Base-by-base conservation (phyloP, 2,888 invertebrate species). In the Salpingus planirostris region DNA sequence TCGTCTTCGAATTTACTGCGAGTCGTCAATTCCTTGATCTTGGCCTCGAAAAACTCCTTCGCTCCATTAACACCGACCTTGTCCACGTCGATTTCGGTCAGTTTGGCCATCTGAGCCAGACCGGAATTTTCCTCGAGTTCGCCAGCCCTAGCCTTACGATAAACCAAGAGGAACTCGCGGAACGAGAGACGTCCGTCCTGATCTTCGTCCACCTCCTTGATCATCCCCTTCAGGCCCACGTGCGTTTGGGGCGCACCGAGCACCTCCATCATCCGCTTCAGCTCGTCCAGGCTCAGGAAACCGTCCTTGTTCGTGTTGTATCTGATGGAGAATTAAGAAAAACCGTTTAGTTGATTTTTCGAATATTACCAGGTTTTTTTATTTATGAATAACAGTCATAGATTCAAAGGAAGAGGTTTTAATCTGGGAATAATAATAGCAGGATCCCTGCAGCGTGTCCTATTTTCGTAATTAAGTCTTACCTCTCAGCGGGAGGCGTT, bases 191-290 rank as follows among this genome's bases (percentile, higher is more conserved):
- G 79, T 40, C 78, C 80, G 62, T 90, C 89, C 21, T 76, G 73
- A 57, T 90, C 89, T 59, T 88, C 89, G 57, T 89, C 89, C 3
- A 89, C 86, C 64, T 89, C 89, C 40, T 83, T 76, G 54, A 96
- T 96, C 92, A 96, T 95, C 21, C 80, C 82, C 63, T 96, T 96
- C 13, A 96, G 73, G 0, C 89, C 89, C 31, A 96, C 70, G 65
- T 96, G 95, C 0, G 96, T 96, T 66, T 96, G 96, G 8, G 96
- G 95, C 2, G 89, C 92, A 6, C 89, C 91, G 33, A 96, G 67
- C 39, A 88, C 82, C 65, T 96, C 96, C 95, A 95, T 95, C 92
- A 95, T 93, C 13, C 83, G 70, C 64, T 96, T 96, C 44, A 96
- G 69, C 65, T 96, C 95, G 13, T 76, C 76, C 43, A 96, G 68